Conservation (phyloP, 1,140 invertebrate species). For the Eubasilissa regina region DNA sequence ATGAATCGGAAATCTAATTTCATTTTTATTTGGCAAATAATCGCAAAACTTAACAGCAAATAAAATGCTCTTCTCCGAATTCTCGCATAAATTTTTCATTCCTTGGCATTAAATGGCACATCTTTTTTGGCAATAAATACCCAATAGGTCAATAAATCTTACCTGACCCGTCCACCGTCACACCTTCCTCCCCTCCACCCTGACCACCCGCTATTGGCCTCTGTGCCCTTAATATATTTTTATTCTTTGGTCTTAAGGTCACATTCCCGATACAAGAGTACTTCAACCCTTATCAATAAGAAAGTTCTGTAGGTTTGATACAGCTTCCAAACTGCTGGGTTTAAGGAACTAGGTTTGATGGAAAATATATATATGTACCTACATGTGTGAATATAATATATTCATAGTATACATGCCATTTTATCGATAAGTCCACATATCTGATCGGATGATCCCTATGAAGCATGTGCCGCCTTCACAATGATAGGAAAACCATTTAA, state of each 20-base stretch:
- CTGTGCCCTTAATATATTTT: slow-evolving; percentile 7
- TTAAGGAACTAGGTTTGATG: background rate
- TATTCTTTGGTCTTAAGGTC: slow-evolving; percentile 26
- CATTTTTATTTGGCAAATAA: too few relatives aligned
- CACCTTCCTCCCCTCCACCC: background rate
- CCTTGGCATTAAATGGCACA: slow-evolving; percentile 24
- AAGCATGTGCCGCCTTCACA: too few relatives aligned
- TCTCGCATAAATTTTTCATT: slow-evolving; percentile 19
- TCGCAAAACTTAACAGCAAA: background rate
- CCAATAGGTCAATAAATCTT: slow-evolving; percentile 46
- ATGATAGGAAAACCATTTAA: too few relatives aligned
- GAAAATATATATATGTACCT: background rate
- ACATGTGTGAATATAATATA: background rate
- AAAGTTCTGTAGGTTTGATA: slow-evolving; percentile 17
- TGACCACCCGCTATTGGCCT: background rate
- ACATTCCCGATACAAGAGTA: slow-evolving; percentile 39
- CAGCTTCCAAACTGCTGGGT: background rate
- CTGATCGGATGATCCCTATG: too few relatives aligned
- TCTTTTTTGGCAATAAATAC: slow-evolving; percentile 46
- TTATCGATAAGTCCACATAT: too few relatives aligned
- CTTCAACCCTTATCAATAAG: slow-evolving; percentile 34
- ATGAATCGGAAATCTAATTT: too few relatives aligned
- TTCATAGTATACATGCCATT: background rate
- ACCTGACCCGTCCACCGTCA: background rate
- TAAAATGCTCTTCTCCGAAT: slow-evolving; percentile 14